Base-by-base conservation (phyloP, 2,888 invertebrate genomes). In the Eupsilia transversa region DNA sequence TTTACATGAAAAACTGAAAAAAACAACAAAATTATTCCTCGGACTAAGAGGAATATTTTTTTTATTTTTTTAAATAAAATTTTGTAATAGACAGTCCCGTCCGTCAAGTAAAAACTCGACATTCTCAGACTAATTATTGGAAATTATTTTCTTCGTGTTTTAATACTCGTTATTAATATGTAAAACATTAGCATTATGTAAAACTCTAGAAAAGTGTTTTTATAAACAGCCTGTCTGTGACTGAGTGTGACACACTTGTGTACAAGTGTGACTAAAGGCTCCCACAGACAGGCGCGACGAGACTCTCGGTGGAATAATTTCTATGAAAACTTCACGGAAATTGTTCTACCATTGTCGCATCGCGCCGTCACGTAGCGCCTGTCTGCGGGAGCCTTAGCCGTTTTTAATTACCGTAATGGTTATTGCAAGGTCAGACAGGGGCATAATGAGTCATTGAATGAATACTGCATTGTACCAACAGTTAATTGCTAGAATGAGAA, bases 351-450 rank as follows among this genome's bases (percentile, higher is more conserved):
- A n/a, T n/a, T n/a, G n/a, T n/a, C n/a, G n/a, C n/a, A n/a, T n/a
- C n/a, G n/a, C n/a, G n/a, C n/a, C n/a, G n/a, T n/a, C n/a, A n/a
- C n/a, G n/a, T n/a, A n/a, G n/a, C n/a, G n/a, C n/a, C n/a, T n/a
- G n/a, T n/a, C n/a, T n/a, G n/a, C n/a, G n/a, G n/a, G n/a, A n/a
- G n/a, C n/a, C n/a, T n/a, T n/a, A n/a, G n/a, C 12, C n/a, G 49
- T 64, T 57, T 63, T 0, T 64, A 67, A 77, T 71, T 35, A 33
- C 38, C 49, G 23, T 38, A 43, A 59, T 35, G 20, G 52, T 64
- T 67, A 68, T 56, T 49, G 10, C 49, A 78, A 72, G 79, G 67
- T 65, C 67, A 64, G 38, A 65, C n/a, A n/a, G n/a, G 4, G 30
- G 12, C 64, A 60, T 78, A 68, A 49, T 57, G 59, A 41, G 17